Evolutionary conservation across 2,113 vertebrate genomes (phyloP), one percentile per base, ranked within the genome.

Genomic region (Rhinopomastus cyanomelas): DNA sequence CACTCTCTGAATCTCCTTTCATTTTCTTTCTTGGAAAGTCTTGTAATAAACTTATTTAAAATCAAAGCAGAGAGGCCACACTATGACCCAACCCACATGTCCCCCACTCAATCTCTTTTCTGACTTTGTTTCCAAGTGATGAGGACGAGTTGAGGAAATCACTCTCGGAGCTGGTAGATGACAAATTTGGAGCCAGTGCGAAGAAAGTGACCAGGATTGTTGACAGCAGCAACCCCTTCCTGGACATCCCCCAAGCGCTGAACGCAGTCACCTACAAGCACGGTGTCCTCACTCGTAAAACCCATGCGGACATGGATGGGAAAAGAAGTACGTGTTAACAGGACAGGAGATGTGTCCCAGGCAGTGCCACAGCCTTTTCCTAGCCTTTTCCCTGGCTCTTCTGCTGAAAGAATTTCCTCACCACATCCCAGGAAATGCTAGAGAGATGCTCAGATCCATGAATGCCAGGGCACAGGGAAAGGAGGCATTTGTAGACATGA

Each of bases 141-240:
- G 98, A 99, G 97, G 99, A 99, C 51, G 99, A 99, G 95, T 94
- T 99, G 97, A 98, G 99, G 94, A 99, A 99, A 92, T 99, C 99
- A 1, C 98, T 99, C 91, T 99, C 99, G 1, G 99, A 99, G 97
- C 97, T 99, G 91, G 99, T 99, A 67, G 99, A 99, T 95, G 99
- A 99, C 96, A 98, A 99, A 88, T 98, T 98, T 25, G 99, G 99
- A 94, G 97, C 98, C 46, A 98, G 98, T 19, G 97, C 97, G 8
- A 99, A 99, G 97, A 98, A 99, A 80, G 97, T 98, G 96, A 98
- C 98, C 9, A 98, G 99, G 96, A 98, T 99, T 96, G 98, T 98
- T 26, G 99, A 99, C 59, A 97, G 99, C 85, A 98, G 97, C 97
- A 99, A 99, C 96, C 99, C 99, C 85, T 99, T 99, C 97, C 98